Percentiles rank a stretch among this genome's conserved stretches.
phyloP scores from a whole-genome alignment of 2,113 vertebrate species.

The Paracanthobrama guichenoti region DNA sequence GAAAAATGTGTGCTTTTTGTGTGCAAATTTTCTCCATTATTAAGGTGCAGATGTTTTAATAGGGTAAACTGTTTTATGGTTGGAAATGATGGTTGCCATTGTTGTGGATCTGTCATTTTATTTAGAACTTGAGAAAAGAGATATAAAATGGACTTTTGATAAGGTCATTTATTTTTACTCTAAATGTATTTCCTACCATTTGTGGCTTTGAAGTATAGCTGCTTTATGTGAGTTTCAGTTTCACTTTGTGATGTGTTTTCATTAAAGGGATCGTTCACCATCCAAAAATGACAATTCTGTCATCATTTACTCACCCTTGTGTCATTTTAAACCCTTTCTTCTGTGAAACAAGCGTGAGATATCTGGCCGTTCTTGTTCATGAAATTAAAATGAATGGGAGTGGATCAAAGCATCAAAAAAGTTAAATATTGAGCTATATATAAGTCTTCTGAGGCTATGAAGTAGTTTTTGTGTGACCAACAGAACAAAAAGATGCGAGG shows the following conservation, averaged over 20 bases:
- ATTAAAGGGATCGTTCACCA: background rate
- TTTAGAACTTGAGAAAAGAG: background rate
- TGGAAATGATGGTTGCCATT: background rate
- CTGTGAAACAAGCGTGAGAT: background rate
- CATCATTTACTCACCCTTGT: background rate
- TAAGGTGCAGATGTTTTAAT: background rate
- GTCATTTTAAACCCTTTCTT: background rate
- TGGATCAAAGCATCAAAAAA: background rate
- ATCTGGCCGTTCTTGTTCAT: background rate
- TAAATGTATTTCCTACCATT: background rate
- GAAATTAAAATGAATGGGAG: background rate
- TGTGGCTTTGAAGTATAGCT: background rate
- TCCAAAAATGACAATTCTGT: background rate
- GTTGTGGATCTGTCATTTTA: background rate
- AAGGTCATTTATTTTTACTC: conserved; percentile 17
- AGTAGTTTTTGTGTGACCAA: background rate
- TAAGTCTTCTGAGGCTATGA: too few species aligned
- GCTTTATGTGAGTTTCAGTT: background rate
- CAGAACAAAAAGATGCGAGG: background rate
- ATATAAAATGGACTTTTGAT: background rate
- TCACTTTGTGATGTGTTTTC: background rate
- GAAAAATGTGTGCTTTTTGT: background rate
- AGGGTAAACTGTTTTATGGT: background rate
- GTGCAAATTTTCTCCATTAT: background rate
- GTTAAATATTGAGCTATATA: background rate